phyloP scores from a whole-genome alignment of 2,113 vertebrate genomes.

The Corythornis cristatus region DNA sequence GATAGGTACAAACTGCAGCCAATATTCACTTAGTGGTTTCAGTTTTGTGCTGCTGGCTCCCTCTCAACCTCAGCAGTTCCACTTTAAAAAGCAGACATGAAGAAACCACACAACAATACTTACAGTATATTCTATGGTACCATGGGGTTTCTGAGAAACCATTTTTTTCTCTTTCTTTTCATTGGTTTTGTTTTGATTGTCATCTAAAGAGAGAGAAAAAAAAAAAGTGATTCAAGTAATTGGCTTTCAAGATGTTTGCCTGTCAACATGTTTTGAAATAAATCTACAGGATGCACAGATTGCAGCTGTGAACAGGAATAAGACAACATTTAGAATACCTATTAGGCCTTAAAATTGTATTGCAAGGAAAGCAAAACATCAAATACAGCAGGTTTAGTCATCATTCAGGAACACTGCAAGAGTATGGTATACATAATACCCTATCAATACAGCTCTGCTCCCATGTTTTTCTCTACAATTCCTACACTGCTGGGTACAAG shows the following conservation, averaged over 20 bases:
- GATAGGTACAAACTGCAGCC: neutral
- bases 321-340: neutral
- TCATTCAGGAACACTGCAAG: neutral
- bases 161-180: slow-evolving; percentile 86
- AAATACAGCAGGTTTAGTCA: neutral
- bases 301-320: neutral
- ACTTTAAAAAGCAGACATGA: neutral
- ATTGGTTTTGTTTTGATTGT: slow-evolving; percentile 80
- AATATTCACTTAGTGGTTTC: neutral
- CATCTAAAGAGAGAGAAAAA: slow-evolving; percentile 65
- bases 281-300: neutral
- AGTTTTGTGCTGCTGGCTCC: neutral
- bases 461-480: neutral
- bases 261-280: neutral
- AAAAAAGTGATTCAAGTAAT: neutral
- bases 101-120: slow-evolving; percentile 40
- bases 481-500: neutral
- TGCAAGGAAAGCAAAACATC: neutral
- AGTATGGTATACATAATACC: fast-evolving
- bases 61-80: neutral
- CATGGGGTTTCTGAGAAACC: slow-evolving; percentile 79
- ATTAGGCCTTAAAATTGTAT: neutral
- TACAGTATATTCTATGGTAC: slow-evolving; percentile 81
- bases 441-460: neutral
- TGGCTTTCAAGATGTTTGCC: neutral